A percentile compares a stretch with the other conserved stretches of the same genome.
These are phyloP conservation scores for Alectoris magna DNA, from an alignment of 2,797 vertebrate genomes.

Conservation along the genomic window DNA sequence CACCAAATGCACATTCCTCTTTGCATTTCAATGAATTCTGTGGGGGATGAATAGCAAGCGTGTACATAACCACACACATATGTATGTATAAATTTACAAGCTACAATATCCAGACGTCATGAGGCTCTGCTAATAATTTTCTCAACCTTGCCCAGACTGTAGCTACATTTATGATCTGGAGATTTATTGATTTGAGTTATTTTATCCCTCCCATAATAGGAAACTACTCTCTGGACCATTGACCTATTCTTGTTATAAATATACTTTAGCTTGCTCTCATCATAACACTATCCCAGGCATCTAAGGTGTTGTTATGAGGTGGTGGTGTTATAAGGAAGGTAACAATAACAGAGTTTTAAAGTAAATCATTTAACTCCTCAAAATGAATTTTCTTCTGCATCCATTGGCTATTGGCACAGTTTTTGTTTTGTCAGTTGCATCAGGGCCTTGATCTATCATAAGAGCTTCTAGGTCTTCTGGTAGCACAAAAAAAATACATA, in stretches of 20 bases:
- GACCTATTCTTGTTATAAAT: slow-evolving; percentile 81
- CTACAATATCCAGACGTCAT: slow-evolving; percentile 83
- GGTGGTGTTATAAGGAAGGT: slow-evolving; percentile 67
- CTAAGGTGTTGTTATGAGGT: slow-evolving; percentile 78
- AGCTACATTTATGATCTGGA: slow-evolving; percentile 85
- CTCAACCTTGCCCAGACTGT: slow-evolving; percentile 80
- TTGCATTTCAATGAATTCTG: slow-evolving; percentile 75
- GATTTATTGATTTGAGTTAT: slow-evolving; percentile 86
- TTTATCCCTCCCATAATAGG: slow-evolving; percentile 82
- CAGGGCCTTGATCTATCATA: not conserved
- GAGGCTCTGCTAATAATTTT: slow-evolving; percentile 83
- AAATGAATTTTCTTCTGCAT: slow-evolving; percentile 39
- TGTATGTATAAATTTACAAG: slow-evolving; percentile 85
- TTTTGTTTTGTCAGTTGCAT: not conserved
- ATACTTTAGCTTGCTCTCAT: slow-evolving; percentile 77
- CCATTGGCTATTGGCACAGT: not conserved
- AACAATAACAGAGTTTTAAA: slow-evolving; percentile 72
- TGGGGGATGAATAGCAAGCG: slow-evolving; percentile 70
- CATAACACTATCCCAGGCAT: slow-evolving; percentile 76
- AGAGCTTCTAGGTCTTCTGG: not conserved
- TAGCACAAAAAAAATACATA: not conserved
- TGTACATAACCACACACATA: slow-evolving; percentile 80
- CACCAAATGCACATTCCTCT: slow-evolving; percentile 71
- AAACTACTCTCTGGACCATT: slow-evolving; percentile 81
- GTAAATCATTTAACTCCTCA: slow-evolving; percentile 69